Evolutionary conservation across 2,797 vertebrate genomes (phyloP).

Genomic region (Gymnopithys bicolor): DNA sequence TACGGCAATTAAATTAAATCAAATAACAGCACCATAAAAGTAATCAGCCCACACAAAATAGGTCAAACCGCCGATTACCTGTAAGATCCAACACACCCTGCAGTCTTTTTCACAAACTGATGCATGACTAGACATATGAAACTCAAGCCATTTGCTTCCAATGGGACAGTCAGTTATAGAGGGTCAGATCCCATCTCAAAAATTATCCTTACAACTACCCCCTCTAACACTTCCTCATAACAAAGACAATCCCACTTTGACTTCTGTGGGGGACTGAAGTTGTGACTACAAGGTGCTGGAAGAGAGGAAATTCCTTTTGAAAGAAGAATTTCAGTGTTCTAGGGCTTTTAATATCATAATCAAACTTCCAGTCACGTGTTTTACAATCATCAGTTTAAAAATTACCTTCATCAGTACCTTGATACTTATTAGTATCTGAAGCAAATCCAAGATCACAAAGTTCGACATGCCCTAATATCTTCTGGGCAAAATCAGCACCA

Average conservation of each 20-base stretch:
- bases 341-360: not conserved
- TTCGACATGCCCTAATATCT: not conserved
- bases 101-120: not conserved
- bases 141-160: not conserved
- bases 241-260: not conserved
- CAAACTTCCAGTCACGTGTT: not conserved
- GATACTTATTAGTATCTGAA: not conserved
- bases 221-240: not conserved
- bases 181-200: not conserved
- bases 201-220: not conserved
- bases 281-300: not conserved
- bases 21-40: not conserved
- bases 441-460: not conserved
- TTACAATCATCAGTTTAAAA: not conserved
- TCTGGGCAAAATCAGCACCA: not conserved
- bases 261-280: not conserved
- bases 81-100: not conserved
- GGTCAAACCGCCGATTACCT: not conserved
- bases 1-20: not conserved
- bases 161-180: not conserved
- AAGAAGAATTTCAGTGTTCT: not conserved
- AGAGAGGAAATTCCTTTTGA: not conserved
- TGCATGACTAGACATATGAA: not conserved
- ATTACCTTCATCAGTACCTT: fast-evolving
- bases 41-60: not conserved